These are phyloP conservation scores for Endomychus coccineus DNA, from an alignment of 2,888 invertebrate genomes.

Conservation along the genomic window DNA sequence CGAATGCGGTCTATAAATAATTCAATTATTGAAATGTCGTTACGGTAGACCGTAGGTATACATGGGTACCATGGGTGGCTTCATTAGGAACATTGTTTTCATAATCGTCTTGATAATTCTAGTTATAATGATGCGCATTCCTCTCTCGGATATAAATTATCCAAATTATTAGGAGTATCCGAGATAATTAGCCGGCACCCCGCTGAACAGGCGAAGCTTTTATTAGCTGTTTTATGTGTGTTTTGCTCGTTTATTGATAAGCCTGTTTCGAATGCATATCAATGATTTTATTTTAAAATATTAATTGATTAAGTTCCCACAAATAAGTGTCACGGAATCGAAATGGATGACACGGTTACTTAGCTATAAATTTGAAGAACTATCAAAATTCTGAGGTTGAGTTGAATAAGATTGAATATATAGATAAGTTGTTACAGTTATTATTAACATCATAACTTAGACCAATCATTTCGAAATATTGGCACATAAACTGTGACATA, in stretches of 20 bases:
- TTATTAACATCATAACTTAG: too few relatives aligned
- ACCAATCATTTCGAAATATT: too few relatives aligned
- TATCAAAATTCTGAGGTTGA: too few relatives aligned
- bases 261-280: conserved; percentile 1
- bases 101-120: conserved; percentile 22
- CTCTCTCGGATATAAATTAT: conserved; percentile 34
- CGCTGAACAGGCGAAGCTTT: conserved; percentile 20
- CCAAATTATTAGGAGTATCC: conserved; percentile 28
- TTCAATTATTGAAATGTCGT: conserved; percentile 42
- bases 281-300: too few relatives aligned
- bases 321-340: too few relatives aligned
- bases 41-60: conserved; percentile 31
- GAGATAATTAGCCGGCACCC: conserved; percentile 24
- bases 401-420: too few relatives aligned
- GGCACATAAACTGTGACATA: too few relatives aligned
- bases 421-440: too few relatives aligned
- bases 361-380: too few relatives aligned
- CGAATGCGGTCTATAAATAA: conserved; percentile 35
- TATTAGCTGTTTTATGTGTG: conserved; percentile 1
- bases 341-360: too few relatives aligned
- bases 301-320: too few relatives aligned
- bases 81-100: conserved; percentile 34
- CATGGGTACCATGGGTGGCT: conserved; percentile 39
- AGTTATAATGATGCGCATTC: conserved; percentile 24
- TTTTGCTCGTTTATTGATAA: conserved; percentile 6